phyloP scores from a whole-genome alignment of 1,140 invertebrate genomes.

The Dufourea novaeangliae region DNA sequence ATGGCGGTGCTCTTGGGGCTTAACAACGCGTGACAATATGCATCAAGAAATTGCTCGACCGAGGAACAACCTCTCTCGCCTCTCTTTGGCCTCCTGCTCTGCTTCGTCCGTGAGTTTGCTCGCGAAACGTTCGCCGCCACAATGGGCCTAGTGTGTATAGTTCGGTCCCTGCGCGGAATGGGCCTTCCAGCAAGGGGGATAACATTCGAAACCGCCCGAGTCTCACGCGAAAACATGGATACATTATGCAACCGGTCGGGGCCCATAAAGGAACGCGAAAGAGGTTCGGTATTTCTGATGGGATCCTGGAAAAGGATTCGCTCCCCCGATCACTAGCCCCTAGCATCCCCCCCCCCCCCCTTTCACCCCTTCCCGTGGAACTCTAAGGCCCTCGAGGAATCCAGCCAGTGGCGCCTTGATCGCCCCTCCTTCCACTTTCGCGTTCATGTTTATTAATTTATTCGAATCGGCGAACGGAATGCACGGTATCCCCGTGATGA shows the following conservation, averaged over 20 bases:
- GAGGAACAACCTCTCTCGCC: slow-evolving; percentile 57
- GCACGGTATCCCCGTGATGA: slow-evolving; percentile 21
- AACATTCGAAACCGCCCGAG: slow-evolving; percentile 53
- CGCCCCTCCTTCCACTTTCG: neutral
- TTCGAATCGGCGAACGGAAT: slow-evolving; percentile 37
- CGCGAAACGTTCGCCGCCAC: slow-evolving; percentile 35
- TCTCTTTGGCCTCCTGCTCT: slow-evolving; percentile 23
- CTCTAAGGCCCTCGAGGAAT: neutral
- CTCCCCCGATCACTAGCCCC: neutral
- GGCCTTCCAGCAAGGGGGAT: neutral
- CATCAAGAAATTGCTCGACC: slow-evolving; percentile 75
- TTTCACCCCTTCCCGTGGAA: neutral
- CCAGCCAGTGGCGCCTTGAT: neutral
- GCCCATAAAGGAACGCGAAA: slow-evolving; percentile 76
- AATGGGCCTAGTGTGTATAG: too few species aligned
- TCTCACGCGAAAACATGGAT: slow-evolving; percentile 74
- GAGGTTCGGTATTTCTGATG: slow-evolving; percentile 19
- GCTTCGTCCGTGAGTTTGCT: slow-evolving; percentile 36
- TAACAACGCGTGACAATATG: slow-evolving; percentile 81
- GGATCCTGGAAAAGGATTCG: slow-evolving; percentile 24
- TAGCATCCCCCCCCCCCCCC: neutral
- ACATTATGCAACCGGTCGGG: slow-evolving; percentile 80
- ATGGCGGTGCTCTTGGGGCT: slow-evolving; percentile 74
- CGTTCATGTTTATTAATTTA: slow-evolving; percentile 64
- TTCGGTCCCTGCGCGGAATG: neutral